Evolutionary conservation across 1,140 invertebrate species (phyloP).

Genomic region (Hylyphantes graminicola): DNA sequence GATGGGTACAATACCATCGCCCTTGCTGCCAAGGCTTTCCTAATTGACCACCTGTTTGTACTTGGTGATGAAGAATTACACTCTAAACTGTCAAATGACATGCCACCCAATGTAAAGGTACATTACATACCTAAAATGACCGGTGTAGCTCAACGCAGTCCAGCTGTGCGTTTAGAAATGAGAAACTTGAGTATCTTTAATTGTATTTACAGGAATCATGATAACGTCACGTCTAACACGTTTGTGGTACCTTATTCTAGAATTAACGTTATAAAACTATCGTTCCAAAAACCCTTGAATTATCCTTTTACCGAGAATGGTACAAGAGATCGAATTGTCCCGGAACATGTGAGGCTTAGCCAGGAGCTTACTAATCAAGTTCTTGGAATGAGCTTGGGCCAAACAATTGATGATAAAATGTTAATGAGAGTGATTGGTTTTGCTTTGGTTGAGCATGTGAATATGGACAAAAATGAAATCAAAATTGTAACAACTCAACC

Average conservation of each 20-base stretch:
- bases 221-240: slow-evolving; percentile 88
- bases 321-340: slow-evolving; percentile 57
- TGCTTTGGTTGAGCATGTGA: slow-evolving; percentile 83
- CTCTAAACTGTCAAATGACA: slow-evolving; percentile 91
- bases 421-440: slow-evolving; percentile 90
- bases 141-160: slow-evolving; percentile 88
- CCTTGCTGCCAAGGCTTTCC: slow-evolving; percentile 91
- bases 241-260: slow-evolving; percentile 89
- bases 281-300: slow-evolving; percentile 81
- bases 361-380: slow-evolving; percentile 85
- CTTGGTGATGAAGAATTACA: slow-evolving; percentile 96
- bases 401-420: slow-evolving; percentile 81
- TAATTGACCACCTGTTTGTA: slow-evolving; percentile 95
- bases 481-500: slow-evolving; percentile 92
- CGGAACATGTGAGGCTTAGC: slow-evolving; percentile 66
- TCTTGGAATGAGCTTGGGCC: slow-evolving; percentile 80
- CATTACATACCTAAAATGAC: slow-evolving; percentile 95
- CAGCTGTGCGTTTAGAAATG: slow-evolving; percentile 77
- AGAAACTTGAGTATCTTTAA: slow-evolving; percentile 86
- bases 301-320: background rate
- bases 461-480: slow-evolving; percentile 84
- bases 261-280: slow-evolving; percentile 91
- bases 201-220: slow-evolving; percentile 91
- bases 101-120: slow-evolving; percentile 94
- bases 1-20: slow-evolving; percentile 70